Evolutionary conservation across 2,888 invertebrate genomes (phyloP).

Genomic region (Cantharis nigra): DNA sequence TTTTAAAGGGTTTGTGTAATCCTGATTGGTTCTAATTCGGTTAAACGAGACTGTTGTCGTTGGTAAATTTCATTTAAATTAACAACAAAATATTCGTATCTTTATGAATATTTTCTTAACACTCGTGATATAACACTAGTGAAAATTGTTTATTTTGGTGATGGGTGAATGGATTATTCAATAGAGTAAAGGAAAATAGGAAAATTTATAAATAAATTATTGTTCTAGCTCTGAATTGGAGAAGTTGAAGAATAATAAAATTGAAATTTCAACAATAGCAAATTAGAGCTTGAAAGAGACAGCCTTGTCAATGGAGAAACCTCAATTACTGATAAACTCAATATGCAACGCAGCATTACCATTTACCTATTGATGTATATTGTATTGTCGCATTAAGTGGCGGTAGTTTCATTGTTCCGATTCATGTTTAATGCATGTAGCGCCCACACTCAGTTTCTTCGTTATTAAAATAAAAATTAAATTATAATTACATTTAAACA

Average conservation of each 20-base stretch:
- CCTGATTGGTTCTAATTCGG: no score
- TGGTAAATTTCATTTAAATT: no score
- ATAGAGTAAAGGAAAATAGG: not conserved
- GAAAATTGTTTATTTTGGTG: no score
- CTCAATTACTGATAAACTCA: constrained; percentile 22
- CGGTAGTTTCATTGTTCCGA: not conserved
- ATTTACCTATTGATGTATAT: constrained; percentile 14
- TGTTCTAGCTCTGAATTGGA: not conserved
- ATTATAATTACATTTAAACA: not conserved
- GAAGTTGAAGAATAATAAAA: not conserved
- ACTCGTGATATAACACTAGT: no score
- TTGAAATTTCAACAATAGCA: not conserved
- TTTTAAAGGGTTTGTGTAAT: no score
- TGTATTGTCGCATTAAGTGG: not conserved
- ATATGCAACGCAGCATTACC: constrained; percentile 29
- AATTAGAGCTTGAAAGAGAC: not conserved
- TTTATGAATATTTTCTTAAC: no score
- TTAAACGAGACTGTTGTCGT: no score
- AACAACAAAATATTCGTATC: no score
- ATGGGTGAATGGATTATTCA: not conserved
- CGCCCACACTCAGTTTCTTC: not conserved
- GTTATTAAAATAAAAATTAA: not conserved
- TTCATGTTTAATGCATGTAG: not conserved
- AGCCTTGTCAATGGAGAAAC: not conserved
- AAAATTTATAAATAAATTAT: not conserved